Conservation (phyloP, 2,888 invertebrate species). For the Nebria salina region DNA sequence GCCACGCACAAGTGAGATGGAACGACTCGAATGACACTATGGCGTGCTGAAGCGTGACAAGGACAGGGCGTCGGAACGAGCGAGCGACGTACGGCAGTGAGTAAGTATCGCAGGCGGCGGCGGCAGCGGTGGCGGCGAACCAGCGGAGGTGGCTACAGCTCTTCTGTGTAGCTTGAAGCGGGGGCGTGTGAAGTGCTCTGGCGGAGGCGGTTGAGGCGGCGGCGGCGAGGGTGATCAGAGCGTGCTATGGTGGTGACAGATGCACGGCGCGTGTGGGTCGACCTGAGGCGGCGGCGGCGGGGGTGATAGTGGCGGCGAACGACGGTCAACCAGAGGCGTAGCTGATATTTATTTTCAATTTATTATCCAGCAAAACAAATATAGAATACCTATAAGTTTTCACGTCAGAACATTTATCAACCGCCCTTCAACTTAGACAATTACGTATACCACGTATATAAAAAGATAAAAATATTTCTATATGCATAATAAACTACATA, state of each 20-base stretch:
- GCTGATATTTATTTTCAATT: not conserved
- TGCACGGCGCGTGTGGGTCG: constrained; percentile 32
- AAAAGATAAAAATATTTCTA: too few relatives aligned
- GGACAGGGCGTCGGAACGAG: not conserved
- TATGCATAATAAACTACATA: too few relatives aligned
- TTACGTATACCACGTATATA: too few relatives aligned
- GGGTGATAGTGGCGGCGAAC: constrained; percentile 59
- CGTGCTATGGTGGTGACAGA: constrained; percentile 36
- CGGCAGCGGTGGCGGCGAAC: not conserved
- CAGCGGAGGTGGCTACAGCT: constrained; percentile 54
- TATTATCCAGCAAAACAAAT: not conserved
- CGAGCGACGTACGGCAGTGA: not conserved
- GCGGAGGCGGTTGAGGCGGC: constrained; percentile 60
- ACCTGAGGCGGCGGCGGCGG: constrained; percentile 51
- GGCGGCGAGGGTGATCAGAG: constrained; percentile 52
- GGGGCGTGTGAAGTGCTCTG: constrained; percentile 56
- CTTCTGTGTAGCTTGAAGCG: constrained; percentile 18
- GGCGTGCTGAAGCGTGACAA: not conserved
- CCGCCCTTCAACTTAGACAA: too few relatives aligned
- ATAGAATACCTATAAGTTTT: not conserved
- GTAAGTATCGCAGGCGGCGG: constrained; percentile 11
- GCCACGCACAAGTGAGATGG: constrained; percentile 7
- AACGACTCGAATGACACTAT: not conserved
- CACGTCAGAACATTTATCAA: too few relatives aligned
- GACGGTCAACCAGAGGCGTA: constrained; percentile 32